Base-by-base conservation (phyloP, 35 echinoderm and acorn worm species). In the Amphiura filiformis region DNA sequence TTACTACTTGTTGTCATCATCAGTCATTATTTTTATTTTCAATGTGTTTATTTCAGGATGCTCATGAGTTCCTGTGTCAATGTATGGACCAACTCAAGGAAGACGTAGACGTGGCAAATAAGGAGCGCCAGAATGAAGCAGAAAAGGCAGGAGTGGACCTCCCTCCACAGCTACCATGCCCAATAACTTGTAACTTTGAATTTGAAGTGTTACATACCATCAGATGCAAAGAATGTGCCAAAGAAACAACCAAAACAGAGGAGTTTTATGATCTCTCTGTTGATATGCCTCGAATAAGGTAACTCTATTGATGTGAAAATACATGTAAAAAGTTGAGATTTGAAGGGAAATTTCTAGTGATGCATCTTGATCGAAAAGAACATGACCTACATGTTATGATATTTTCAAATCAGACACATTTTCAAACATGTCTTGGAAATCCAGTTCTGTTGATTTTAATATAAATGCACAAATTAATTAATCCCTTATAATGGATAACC, bases 1-100 rank as follows among this genome's bases (percentile, higher is more conserved):
- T n/a, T n/a, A n/a, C n/a, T n/a, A n/a, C n/a, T n/a, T n/a, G n/a
- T n/a, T n/a, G n/a, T n/a, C n/a, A n/a, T n/a, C n/a, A n/a, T n/a
- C n/a, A n/a, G n/a, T n/a, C n/a, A n/a, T n/a, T n/a, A n/a, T n/a
- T n/a, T n/a, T n/a, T n/a, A n/a, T n/a, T n/a, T n/a, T n/a, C n/a
- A n/a, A n/a, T n/a, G n/a, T 47, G 17, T 47, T 47, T 17, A 4
- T 47, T 47, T 5, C 44, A 99, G 96, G 96, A 99, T 90, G 96
- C 96, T 0, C 96, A 99, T 76, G 96, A 99, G 81, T 99, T 99
- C 36, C 87, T 99, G 2, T 92, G 90, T 80, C 96, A 99, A 77
- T 99, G 96, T 56, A 78, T 99, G n/a, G 96, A 99, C 42, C 96
- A 99, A 85, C 96, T 99, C 36, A 99, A 99, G 75, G 96, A 99